These are phyloP conservation scores for Chrysolina haemoptera DNA, from an alignment of 2,888 invertebrate species.

Conservation along the genomic window DNA sequence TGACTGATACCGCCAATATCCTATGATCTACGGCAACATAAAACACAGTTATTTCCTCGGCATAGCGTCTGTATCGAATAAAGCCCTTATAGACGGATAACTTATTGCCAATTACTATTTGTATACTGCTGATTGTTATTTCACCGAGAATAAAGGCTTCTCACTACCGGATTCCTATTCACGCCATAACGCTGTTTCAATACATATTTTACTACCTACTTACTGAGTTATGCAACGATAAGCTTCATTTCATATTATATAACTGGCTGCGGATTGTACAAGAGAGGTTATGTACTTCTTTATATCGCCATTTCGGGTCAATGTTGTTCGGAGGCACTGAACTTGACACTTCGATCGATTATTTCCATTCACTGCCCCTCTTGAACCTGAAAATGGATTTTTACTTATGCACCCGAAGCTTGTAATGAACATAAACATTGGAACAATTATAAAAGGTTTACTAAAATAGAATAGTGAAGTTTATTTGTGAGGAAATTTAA, in stretches of 20 bases:
- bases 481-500: too few relatives aligned
- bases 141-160: conserved; percentile 22
- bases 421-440: too few relatives aligned
- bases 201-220: conserved; percentile 31
- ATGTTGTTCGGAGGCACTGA: conserved; percentile 1
- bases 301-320: background rate
- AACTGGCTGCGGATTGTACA: conserved; percentile 10
- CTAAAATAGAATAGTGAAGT: too few relatives aligned
- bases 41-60: background rate
- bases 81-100: conserved; percentile 13
- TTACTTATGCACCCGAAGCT: background rate
- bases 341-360: conserved; percentile 11
- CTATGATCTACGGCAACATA: conserved; percentile 4
- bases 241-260: conserved; percentile 25
- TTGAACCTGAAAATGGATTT: background rate
- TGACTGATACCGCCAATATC: background rate
- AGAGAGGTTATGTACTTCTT: conserved; percentile 17
- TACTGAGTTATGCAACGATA: conserved; percentile 18
- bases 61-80: background rate
- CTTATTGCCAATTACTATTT: conserved; percentile 23
- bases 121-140: conserved; percentile 25
- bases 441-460: too few relatives aligned
- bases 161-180: conserved; percentile 31
- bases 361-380: background rate
- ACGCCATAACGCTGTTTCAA: conserved; percentile 24